Base-by-base conservation (phyloP, 1,140 invertebrate species). In the Aphelenchoides besseyi region DNA sequence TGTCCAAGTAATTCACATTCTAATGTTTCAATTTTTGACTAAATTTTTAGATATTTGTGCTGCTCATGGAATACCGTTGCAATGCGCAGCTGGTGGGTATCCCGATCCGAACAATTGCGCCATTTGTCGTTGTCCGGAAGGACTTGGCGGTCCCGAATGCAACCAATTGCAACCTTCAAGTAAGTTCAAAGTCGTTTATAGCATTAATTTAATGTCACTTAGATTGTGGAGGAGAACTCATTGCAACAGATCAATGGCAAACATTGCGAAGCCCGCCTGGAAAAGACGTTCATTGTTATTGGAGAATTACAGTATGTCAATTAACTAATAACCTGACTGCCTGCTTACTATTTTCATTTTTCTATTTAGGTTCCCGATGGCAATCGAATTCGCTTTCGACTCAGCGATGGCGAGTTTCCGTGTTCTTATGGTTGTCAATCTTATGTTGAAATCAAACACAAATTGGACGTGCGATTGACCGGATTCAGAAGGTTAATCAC, bases 401-500 rank as follows among this genome's bases (percentile, higher is more conserved):
- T 83, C 16, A 79, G 75, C 18, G 82, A 83, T 66, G 82, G 82
- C 5, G 82, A 83, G 68, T 83, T 83, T 62, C 82, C 82, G 0
- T 83, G 82, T 55, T 83, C 82, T 23, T 83, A 83, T 69, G 82
- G 82, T 3, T 84, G 82, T 18, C 79, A 80, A 55, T 78, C 76
- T 3, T 83, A 83, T 62, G 82, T 83, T 2, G 82, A 66, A 53
- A 63, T 66, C 3, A 55, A 66, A 53, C 1, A 66, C 62, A 37
- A 66, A 53, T 1, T 66, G 63, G 36, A 66, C 63, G 36, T 66
- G 0, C 12, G 63, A 37, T 55, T 66, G 63, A 66, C 63, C 37
- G 82, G 82, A 32, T 83, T 83, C 72, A 70, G 82, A 74, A 83
- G 81, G 81, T 82, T 18, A 12, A 2, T 33, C 37, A 16, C 1